Conservation (phyloP, 2,888 invertebrate species). For the Drosophila yooni region DNA sequence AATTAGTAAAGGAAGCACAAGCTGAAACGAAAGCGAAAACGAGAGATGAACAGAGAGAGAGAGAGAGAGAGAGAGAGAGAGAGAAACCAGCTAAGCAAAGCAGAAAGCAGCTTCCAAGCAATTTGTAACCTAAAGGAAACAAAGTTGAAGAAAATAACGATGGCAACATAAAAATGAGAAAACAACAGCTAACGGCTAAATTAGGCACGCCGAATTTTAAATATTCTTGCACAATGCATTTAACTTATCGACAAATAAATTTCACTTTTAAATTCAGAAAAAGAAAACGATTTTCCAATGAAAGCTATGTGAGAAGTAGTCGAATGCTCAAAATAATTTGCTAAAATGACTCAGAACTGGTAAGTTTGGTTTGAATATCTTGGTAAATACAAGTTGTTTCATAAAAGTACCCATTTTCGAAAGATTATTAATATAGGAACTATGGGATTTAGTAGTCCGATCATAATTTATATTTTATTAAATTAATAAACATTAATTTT, state of each 20-base stretch:
- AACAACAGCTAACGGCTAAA: background rate
- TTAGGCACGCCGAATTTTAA: background rate
- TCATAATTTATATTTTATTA: background rate
- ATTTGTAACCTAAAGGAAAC: slow-evolving; percentile 77
- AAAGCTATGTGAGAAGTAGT: fast-evolving
- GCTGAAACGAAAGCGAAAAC: slow-evolving; percentile 47
- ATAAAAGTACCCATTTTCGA: background rate
- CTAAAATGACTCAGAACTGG: background rate
- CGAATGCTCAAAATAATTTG: no score
- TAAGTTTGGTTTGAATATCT: background rate
- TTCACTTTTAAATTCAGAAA: background rate
- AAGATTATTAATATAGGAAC: background rate
- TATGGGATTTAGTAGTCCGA: background rate
- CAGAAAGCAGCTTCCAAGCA: slow-evolving; percentile 55
- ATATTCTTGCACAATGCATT: background rate
- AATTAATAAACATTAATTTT: background rate
- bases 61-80: background rate
- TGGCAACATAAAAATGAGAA: slow-evolving; percentile 29
- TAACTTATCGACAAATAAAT: background rate
- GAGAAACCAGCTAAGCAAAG: slow-evolving; percentile 52
- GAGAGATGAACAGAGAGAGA: slow-evolving; percentile 1
- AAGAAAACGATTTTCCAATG: background rate
- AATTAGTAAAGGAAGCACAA: slow-evolving; percentile 75
- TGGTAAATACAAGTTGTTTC: background rate
- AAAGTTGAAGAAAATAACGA: slow-evolving; percentile 68